Evolutionary conservation across 2,113 vertebrate genomes (phyloP), one percentile per base, ranked within the genome.

Genomic region (Penelope pileata): DNA sequence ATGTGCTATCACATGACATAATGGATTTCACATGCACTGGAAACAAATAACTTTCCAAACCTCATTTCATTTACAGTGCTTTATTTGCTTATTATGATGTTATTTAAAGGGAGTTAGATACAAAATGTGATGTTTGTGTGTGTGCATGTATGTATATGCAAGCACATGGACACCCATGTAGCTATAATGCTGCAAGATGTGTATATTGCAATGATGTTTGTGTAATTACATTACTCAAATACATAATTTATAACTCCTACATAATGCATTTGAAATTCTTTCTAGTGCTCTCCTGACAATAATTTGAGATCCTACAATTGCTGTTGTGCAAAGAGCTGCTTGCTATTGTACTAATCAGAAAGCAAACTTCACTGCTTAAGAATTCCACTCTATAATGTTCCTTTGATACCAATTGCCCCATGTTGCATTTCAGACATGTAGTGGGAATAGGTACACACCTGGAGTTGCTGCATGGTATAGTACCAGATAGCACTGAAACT

Each of bases 181-280:
- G 62, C 68, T 90, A 76, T 51, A 91, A 88, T 93, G 73, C 48
- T 70, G 45, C 54, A 87, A 53, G 74, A 7, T 91, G 69, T 76
- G n/a, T 90, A 29, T 75, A 63, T 80, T 91, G 68, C 67, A 86
- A 1, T 86, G 91, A 67, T 76, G 36, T 72, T 94, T 91, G 34
- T 66, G 74, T 94, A 94, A 86, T 93, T 90, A 73, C 45, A 54
- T 34, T 90, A 76, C 30, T 76, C 85, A 59, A 90, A 86, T 96
- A 38, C 67, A 54, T 94, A 93, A 93, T 94, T 95, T 94, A 80
- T 91, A 73, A 83, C 48, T 85, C 83, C 47, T 86, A 72, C 66
- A 72, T 93, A 78, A 96, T 96, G 69, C 85, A 94, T 96, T 89
- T 95, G 84, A 59, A 91, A 92, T 84, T 88, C 48, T 83, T 50